These are phyloP conservation scores for Xestia rhomboidea DNA, from an alignment of 2,888 invertebrate species.

Conservation along the genomic window DNA sequence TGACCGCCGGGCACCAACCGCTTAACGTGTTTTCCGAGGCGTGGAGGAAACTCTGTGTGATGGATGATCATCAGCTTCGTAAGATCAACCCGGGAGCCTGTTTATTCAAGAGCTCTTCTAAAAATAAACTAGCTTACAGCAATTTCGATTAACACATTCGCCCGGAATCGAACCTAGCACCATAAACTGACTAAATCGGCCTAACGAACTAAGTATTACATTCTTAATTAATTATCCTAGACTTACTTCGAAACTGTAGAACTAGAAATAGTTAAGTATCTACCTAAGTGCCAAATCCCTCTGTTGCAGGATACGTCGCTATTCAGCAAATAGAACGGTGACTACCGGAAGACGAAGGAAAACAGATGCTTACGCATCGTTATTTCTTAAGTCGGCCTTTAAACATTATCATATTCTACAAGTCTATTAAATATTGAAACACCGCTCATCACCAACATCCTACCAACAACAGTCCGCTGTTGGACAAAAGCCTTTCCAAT, in stretches of 20 bases:
- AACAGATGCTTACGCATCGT: background rate
- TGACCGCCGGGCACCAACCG: background rate
- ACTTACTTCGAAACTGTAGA: background rate
- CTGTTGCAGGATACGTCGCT: background rate
- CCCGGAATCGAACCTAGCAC: background rate
- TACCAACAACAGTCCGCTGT: background rate
- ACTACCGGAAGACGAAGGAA: background rate
- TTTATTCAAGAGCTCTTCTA: background rate
- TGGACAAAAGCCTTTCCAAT: background rate
- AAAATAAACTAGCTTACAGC: background rate
- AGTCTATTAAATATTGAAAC: background rate
- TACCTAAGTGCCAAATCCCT: background rate
- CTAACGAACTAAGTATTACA: background rate
- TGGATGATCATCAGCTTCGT: background rate
- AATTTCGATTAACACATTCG: background rate
- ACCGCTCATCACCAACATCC: background rate
- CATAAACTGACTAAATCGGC: background rate
- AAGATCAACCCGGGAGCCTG: background rate
- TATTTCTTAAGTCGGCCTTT: background rate
- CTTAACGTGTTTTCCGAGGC: background rate
- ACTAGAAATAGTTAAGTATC: background rate
- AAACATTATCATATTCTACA: background rate
- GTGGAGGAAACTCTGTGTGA: background rate
- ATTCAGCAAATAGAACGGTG: background rate
- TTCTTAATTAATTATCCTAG: background rate